A percentile compares a stretch with the other conserved stretches of the same genome.
Evolutionary conservation across 2,888 invertebrate genomes (phyloP).

Genomic region (Ecliptopera silaceata): DNA sequence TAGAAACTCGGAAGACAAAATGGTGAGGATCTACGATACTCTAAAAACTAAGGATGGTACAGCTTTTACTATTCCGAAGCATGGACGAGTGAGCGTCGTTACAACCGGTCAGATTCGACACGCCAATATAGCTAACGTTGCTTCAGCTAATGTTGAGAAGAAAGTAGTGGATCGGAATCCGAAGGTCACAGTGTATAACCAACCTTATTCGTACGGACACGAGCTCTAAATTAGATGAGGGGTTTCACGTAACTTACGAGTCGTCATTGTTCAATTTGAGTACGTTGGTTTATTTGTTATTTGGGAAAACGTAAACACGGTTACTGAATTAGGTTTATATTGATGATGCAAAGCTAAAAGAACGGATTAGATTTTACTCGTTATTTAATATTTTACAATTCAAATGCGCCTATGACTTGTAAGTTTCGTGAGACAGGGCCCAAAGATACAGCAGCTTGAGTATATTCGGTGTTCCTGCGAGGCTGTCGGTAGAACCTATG

Average conservation of each 20-base stretch:
- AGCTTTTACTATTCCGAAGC: conserved; percentile 71
- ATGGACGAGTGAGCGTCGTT: conserved; percentile 53
- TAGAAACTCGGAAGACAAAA: conserved; percentile 54
- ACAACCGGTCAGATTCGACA: conserved; percentile 30
- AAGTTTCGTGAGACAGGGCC: conserved; percentile 6
- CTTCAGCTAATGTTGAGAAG: conserved; percentile 52
- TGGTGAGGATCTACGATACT: conserved; percentile 73
- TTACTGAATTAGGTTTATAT: too few species aligned
- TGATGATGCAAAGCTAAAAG: too few species aligned
- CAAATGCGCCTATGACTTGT: conserved; percentile 6
- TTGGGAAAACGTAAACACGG: too few species aligned
- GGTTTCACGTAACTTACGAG: conserved; percentile 7
- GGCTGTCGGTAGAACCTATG: conserved; percentile 19
- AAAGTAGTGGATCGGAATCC: conserved; percentile 63
- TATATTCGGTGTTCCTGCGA: not conserved
- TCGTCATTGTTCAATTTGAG: not conserved
- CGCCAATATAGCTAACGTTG: conserved; percentile 31
- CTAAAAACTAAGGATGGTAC: conserved; percentile 61
- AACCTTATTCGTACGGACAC: conserved; percentile 45
- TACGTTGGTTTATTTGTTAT: not conserved
- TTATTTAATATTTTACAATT: not conserved
- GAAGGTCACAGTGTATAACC: conserved; percentile 62
- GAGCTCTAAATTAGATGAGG: conserved; percentile 32
- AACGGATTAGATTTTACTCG: not conserved
- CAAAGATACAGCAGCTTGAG: not conserved